Evolutionary conservation across 2,797 vertebrate genomes (phyloP), one percentile per base, ranked within the genome.

Genomic region (Myotis planiceps): DNA sequence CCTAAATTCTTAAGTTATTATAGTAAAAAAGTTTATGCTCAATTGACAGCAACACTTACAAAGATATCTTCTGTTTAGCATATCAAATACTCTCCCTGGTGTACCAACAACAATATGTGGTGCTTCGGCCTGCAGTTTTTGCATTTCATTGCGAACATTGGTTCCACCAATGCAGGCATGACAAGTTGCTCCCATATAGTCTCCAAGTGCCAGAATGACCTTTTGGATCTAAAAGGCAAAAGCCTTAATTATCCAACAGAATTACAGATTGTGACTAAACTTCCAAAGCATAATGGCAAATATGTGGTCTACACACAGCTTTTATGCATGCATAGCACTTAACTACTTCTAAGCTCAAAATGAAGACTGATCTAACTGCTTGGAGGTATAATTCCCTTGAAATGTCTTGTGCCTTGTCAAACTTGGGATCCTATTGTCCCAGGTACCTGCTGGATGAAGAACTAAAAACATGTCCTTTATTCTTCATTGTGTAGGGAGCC

Each of bases 21-120:
- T 16, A 92, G 5, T 4, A 53, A 39, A 68, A 60, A 42, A n/a
- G 2, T 9, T 3, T 8, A 9, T 0, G 15, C 1, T 45, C 12
- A 49, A 63, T 5, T 21, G 5, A 7, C 47, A 0, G 2, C 0
- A 49, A 37, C 97, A 99, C 99, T 99, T 98, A 99, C 99, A 99
- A 45, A 99, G 98, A 18, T 99, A 99, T 94, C 99, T 98, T 94
- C 99, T 99, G 98, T 99, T 99, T 9, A 99, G 97, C 99, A 99
- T 99, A 96, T 99, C 99, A 19, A 99, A 99, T 91, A 99, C 99
- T 42, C 99, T 99, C 9, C 99, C 99, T 0, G 99, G 99, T 65
- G 99, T 99, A 55, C 99, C 99, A 58, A 99, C 99, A 82, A 99
- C 99, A 94, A 99, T 99, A 97, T 99, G 99, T 0, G 99, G 99